Conservation (phyloP, 2,113 vertebrate species). For the Vulpes lagopus region DNA sequence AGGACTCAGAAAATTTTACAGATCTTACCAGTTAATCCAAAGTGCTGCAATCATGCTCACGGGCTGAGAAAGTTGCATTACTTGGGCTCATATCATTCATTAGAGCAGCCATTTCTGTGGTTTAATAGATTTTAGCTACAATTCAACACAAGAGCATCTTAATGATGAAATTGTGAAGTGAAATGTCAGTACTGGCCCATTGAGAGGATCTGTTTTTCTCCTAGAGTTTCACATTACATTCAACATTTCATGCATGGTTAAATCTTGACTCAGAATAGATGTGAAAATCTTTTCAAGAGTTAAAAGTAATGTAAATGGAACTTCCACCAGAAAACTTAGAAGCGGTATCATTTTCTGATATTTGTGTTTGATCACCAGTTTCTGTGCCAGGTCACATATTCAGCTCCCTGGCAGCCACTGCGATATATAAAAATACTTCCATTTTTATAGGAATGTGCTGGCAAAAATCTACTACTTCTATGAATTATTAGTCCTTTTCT, state of each 20-base stretch:
- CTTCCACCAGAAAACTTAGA: neutral
- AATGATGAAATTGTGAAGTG: neutral
- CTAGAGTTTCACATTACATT: conserved; percentile 27
- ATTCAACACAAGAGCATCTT: neutral
- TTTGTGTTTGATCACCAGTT: neutral
- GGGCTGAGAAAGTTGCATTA: neutral
- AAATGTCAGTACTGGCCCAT: neutral
- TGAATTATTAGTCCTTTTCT: conserved; percentile 59
- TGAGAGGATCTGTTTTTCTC: neutral
- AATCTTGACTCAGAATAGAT: neutral
- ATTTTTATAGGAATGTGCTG: conserved; percentile 45
- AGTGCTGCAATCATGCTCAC: neutral
- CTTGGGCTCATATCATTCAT: neutral
- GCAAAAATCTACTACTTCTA: neutral
- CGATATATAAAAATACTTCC: conserved; percentile 22
- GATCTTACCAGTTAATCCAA: neutral
- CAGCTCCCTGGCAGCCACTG: neutral
- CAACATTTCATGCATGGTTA: neutral
- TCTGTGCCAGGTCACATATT: neutral
- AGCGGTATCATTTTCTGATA: conserved; percentile 26
- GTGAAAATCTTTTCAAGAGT: conserved; percentile 32
- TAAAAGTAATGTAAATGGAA: conserved; percentile 60
- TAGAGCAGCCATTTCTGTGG: neutral
- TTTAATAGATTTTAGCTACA: neutral
- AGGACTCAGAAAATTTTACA: neutral